A percentile compares a stretch with the other conserved stretches of the same genome.
Evolutionary conservation across 2,888 invertebrate genomes (phyloP).

Genomic region (Folsomia candida): DNA sequence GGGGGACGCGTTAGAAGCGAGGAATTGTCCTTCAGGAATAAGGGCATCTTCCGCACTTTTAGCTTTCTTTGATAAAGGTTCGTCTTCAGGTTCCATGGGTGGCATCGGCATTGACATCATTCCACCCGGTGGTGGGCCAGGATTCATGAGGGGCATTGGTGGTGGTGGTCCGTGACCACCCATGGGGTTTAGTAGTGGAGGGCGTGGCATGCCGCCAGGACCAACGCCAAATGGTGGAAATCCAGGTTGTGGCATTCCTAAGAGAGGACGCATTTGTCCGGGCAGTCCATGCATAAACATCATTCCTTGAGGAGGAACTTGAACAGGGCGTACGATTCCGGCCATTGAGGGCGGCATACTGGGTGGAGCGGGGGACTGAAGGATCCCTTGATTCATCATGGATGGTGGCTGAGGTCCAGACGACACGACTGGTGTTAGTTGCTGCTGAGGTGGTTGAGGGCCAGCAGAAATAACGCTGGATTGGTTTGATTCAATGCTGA

Average conservation of each 20-base stretch:
- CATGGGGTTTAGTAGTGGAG: constrained; percentile 59
- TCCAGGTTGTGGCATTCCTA: constrained; percentile 42
- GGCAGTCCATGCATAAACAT: constrained; percentile 66
- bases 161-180: constrained; percentile 50
- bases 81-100: constrained; percentile 67
- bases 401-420: constrained; percentile 55
- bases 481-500: neutral
- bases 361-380: constrained; percentile 42
- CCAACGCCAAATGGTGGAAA: constrained; percentile 42
- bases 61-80: constrained; percentile 80
- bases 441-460: constrained; percentile 47
- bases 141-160: constrained; percentile 15
- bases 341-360: constrained; percentile 56
- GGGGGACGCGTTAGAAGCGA: constrained; percentile 70
- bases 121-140: constrained; percentile 10
- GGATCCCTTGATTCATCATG: constrained; percentile 33
- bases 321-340: constrained; percentile 53
- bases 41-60: constrained; percentile 84
- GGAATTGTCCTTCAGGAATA: constrained; percentile 81
- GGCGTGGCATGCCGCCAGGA: constrained; percentile 52
- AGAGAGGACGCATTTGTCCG: constrained; percentile 42
- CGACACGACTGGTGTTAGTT: constrained; percentile 43
- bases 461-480: constrained; percentile 9
- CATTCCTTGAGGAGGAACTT: constrained; percentile 58
- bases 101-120: constrained; percentile 21